Base-by-base conservation (phyloP, 2,888 invertebrate genomes). In the Mactromeris polynyma region DNA sequence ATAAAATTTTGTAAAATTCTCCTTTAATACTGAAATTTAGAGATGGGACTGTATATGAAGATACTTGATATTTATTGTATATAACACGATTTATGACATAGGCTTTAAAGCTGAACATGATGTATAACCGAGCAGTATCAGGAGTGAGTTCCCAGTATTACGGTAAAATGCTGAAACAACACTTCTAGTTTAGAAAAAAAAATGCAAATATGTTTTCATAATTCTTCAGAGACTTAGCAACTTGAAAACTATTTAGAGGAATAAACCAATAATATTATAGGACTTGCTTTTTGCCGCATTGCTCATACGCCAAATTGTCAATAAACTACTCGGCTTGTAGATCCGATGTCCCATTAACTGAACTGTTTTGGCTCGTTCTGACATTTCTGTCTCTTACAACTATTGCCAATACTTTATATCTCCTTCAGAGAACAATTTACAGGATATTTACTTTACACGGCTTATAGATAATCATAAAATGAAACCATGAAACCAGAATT, bases 391-490 rank as follows among this genome's bases (percentile, higher is more conserved):
- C 73, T 73, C 36, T 4, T 7, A 4, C 31, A 33, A 73, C 36
- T 73, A 73, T 33, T 33, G 73, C 33, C 73, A 33, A 73, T 36
- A 73, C 73, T 73, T 73, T 73, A 73, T 73, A 26, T 36, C 36
- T 36, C 73, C 73, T 73, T 36, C 33, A 31, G 33, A 73, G 36
- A 33, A 73, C 73, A 73, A 73, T 36, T 73, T 73, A 36, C 73
- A 14, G 19, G 33, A 36, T 73, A 19, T 33, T 73, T 73, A 33
- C 73, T 73, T 33, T 17, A 73, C 33, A 36, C 14, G 21, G 33
- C 26, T 73, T 73, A 69, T 36, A 73, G 33, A 73, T 73, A 73
- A 73, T 73, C 33, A 73, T 73, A 31, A 73, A 73, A 73, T 73
- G 19, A 73, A 36, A 73, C 73, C 6, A 73, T 73, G 73, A 73